These are phyloP conservation scores for Formica aserva DNA, from an alignment of 2,888 invertebrate species.

Conservation along the genomic window DNA sequence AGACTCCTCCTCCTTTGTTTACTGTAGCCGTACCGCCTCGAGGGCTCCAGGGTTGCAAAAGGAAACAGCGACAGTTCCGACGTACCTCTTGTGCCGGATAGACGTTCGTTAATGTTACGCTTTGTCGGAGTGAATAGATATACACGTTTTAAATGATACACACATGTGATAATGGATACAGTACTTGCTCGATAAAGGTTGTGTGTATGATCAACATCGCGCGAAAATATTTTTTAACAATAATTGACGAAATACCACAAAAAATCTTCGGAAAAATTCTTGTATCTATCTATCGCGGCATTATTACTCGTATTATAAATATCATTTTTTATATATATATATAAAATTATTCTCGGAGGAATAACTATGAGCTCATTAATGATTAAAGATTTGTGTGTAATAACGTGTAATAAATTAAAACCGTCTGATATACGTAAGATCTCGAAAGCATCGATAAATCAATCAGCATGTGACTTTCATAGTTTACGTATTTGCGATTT, in stretches of 20 bases:
- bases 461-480: neutral
- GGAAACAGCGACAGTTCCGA: neutral
- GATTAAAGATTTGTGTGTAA: neutral
- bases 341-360: neutral
- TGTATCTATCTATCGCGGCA: neutral
- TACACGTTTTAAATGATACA: neutral
- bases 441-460: neutral
- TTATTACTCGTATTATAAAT: neutral
- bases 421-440: neutral
- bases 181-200: neutral
- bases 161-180: neutral
- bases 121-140: neutral
- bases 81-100: neutral
- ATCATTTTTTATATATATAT: too few relatives aligned
- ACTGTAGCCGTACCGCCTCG: neutral
- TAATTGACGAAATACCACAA: neutral
- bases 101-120: neutral
- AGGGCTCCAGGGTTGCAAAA: neutral
- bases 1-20: neutral
- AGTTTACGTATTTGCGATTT: neutral
- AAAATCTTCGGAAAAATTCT: neutral
- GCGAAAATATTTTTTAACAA: neutral
- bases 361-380: neutral
- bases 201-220: neutral
- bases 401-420: neutral